Conservation (phyloP, 2,888 invertebrate genomes). For the Rhamnusium bicolor region DNA sequence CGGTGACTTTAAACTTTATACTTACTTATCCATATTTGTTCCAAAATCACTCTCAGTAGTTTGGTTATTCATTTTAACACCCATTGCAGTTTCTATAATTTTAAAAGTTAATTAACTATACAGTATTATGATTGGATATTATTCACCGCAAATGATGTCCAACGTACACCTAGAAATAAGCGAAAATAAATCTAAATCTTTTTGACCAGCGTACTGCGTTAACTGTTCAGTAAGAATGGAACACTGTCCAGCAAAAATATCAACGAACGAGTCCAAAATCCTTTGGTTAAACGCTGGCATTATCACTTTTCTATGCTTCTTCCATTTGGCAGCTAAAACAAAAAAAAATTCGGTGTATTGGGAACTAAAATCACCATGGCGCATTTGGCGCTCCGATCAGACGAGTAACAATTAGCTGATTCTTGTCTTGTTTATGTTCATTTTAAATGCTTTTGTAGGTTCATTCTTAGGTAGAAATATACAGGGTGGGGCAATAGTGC, state of each 20-base stretch:
- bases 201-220: neutral
- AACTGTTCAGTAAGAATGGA: conserved; percentile 67
- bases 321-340: conserved; percentile 26
- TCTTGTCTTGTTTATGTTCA: no score
- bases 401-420: no score
- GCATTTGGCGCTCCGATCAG: no score
- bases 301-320: conserved; percentile 74
- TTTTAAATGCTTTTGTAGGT: no score
- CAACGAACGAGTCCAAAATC: conserved; percentile 76
- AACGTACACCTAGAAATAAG: neutral
- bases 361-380: no score
- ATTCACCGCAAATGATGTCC: conserved; percentile 13
- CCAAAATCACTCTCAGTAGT: conserved; percentile 12
- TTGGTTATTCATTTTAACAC: conserved; percentile 33
- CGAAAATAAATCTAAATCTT: neutral
- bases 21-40: conserved; percentile 25
- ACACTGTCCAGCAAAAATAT: conserved; percentile 76
- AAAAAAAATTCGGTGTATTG: no score
- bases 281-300: conserved; percentile 78
- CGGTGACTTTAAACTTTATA: neutral
- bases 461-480: no score
- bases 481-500: no score
- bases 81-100: conserved; percentile 36
- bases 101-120: neutral
- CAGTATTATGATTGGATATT: neutral